Evolutionary conservation across 2,888 invertebrate genomes (phyloP).

Genomic region (Trachelus iudaicus): DNA sequence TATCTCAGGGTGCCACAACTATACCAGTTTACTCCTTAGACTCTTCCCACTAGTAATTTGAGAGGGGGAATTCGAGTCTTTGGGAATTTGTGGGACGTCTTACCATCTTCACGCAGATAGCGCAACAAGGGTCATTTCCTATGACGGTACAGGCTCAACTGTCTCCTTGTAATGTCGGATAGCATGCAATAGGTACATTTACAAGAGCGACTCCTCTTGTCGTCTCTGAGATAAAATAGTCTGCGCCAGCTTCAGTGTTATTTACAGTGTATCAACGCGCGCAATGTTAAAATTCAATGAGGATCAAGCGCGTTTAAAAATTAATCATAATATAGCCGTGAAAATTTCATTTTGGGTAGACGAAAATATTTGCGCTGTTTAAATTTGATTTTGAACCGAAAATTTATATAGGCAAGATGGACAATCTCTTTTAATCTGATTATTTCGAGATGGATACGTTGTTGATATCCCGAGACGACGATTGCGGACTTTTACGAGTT

Average conservation of each 20-base stretch:
- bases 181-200: conserved; percentile 55
- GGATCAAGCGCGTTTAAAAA: not conserved
- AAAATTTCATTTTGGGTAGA: not conserved
- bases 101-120: not conserved
- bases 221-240: conserved; percentile 47
- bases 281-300: not conserved
- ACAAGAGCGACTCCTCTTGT: conserved; percentile 50
- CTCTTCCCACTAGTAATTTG: not conserved
- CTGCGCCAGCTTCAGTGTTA: conserved; percentile 17
- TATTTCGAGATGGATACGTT: not conserved
- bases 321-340: not conserved
- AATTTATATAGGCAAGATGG: not conserved
- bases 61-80: not conserved
- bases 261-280: not conserved
- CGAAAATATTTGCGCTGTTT: not conserved
- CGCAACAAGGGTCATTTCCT: not conserved
- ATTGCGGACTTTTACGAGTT: conserved; percentile 2
- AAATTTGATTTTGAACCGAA: not conserved
- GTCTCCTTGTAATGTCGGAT: not conserved
- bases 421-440: not conserved
- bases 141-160: not conserved
- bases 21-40: not conserved
- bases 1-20: not conserved
- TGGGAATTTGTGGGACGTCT: not conserved
- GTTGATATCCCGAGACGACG: not conserved